Base-by-base conservation (phyloP, 2,888 invertebrate genomes). In the Mimumesa dahlbomi region DNA sequence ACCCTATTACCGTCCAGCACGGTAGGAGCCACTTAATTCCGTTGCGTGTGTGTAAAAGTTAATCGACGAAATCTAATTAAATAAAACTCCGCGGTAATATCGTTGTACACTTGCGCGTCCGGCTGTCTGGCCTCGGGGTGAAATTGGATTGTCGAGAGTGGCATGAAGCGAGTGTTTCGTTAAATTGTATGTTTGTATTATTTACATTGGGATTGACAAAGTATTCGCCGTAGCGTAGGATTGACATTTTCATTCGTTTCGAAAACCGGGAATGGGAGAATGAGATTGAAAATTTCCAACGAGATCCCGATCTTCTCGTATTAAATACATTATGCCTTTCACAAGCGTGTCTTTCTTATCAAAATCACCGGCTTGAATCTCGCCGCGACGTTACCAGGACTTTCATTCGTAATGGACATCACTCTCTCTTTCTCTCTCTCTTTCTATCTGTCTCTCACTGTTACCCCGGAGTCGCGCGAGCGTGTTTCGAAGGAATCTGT, bases 11-110 rank as follows among this genome's bases (percentile, higher is more conserved):
- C 57, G n/a, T n/a, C 49, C 58, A 42, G 46, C 69, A 67, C 80
- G 77, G 73, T 71, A 73, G 78, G 59, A 75, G 61, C 53, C 45
- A 16, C 46, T 22, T 34, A 31, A 45, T 50, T 25, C 29, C 21
- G 13, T n/a, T 29, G 52, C 43, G 13, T 36, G 53, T 18, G 42
- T 31, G 42, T 16, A 59, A 70, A 64, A 68, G 70, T 76, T 73
- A 78, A 78, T 78, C 66, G 73, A 68, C 65, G 54, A 46, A 53
- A 62, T n/a, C 73, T 79, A 80, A 79, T 79, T 79, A 77, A 79
- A 79, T 79, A 77, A 73, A 77, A 67, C 34, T 58, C 53, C 34
- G 29, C 19, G 34, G 49, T 31, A 48, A 34, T n/a, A n/a, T n/a
- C n/a, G n/a, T n/a, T n/a, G n/a, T n/a, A n/a, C n/a, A n/a, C n/a